Percentiles rank a stretch among this genome's conserved stretches.
Conservation (phyloP, 1,140 invertebrate species). For the Mylabris phalerata region DNA sequence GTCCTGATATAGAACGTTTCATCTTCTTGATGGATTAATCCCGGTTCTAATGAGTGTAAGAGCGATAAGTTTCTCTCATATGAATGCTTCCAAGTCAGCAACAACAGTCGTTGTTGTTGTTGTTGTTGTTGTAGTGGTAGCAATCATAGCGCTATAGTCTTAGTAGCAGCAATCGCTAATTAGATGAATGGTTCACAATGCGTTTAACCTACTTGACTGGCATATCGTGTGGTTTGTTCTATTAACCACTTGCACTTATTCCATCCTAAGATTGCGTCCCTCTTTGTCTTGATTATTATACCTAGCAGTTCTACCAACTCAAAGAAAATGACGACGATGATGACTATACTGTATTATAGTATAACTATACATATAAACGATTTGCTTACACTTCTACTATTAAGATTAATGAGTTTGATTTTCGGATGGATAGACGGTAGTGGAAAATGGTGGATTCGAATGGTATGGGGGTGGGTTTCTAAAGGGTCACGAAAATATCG, state of each 20-base stretch:
- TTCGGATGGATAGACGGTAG: slow-evolving; percentile 3
- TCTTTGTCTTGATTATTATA: no score
- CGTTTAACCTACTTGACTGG: slow-evolving; percentile 30
- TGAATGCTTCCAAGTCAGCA: slow-evolving; percentile 35
- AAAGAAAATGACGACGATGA: no score
- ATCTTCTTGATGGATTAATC: slow-evolving; percentile 27
- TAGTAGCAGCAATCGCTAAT: slow-evolving; percentile 29
- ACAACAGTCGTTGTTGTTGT: not conserved
- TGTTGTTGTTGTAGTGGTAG: no score
- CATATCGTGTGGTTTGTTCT: slow-evolving; percentile 35
- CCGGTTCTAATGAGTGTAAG: slow-evolving; percentile 37
- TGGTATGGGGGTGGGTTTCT: not conserved
- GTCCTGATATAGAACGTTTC: not conserved
- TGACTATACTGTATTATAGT: not conserved
- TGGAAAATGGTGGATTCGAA: not conserved
- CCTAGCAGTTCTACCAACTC: no score
- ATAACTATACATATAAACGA: not conserved
- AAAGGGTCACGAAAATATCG: no score
- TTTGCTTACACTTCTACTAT: slow-evolving; percentile 20
- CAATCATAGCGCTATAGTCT: no score
- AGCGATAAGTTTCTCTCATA: slow-evolving; percentile 38
- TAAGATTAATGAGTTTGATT: slow-evolving; percentile 23
- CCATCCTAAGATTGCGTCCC: slow-evolving; percentile 1
- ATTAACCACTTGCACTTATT: slow-evolving; percentile 27
- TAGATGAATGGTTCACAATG: slow-evolving; percentile 39